Evolutionary conservation across 2,797 vertebrate species (phyloP).

Genomic region (Sebastes melanostomus): DNA sequence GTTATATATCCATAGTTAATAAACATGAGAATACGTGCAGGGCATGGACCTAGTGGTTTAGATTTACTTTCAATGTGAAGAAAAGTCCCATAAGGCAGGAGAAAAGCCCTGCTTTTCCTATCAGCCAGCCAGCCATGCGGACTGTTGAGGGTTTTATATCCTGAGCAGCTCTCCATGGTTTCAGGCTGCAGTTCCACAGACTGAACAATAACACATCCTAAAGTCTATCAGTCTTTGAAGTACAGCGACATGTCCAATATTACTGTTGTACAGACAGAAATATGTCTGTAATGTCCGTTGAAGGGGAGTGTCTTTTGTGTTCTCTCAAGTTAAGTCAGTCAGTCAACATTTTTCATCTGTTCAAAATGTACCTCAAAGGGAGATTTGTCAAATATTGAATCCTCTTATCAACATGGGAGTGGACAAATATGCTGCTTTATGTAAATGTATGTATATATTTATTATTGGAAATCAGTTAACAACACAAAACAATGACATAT

Average conservation of each 20-base stretch:
- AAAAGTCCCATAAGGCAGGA: slow-evolving; percentile 12
- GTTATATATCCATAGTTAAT: neutral
- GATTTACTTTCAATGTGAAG: slow-evolving; percentile 32
- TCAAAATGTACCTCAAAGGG: too few relatives aligned
- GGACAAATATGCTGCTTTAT: too few relatives aligned
- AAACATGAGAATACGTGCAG: neutral
- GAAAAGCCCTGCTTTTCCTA: slow-evolving; percentile 22
- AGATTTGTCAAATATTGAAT: too few relatives aligned
- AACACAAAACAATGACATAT: too few relatives aligned
- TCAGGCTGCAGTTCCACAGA: slow-evolving; percentile 30
- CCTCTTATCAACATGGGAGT: too few relatives aligned
- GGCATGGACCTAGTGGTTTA: neutral
- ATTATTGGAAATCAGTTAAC: too few relatives aligned
- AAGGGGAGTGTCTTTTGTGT: neutral
- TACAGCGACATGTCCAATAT: slow-evolving; percentile 5
- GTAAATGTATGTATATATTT: too few relatives aligned
- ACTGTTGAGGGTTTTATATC: slow-evolving; percentile 30
- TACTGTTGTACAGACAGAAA: slow-evolving; percentile 11
- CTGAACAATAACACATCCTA: slow-evolving; percentile 24
- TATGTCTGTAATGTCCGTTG: slow-evolving; percentile 6
- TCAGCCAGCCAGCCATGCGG: slow-evolving; percentile 15
- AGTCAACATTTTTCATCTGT: too few relatives aligned
- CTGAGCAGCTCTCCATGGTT: slow-evolving; percentile 21
- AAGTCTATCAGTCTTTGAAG: slow-evolving; percentile 18
- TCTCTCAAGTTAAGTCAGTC: neutral